Conservation (phyloP, 2,113 vertebrate species). For the Centropus unirufus region DNA sequence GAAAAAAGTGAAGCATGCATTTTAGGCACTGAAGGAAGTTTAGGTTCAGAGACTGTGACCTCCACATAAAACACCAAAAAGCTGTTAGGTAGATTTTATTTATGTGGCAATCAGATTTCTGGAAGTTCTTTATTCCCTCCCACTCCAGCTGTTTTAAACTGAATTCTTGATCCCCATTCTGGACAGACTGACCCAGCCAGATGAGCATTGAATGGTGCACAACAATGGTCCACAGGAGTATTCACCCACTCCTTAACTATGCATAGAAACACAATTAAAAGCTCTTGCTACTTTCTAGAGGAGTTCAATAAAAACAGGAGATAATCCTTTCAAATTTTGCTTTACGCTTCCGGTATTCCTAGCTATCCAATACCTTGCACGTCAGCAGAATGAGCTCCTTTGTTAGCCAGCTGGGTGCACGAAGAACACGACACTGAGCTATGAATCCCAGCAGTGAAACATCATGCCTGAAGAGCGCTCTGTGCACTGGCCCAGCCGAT, state of each 20-base stretch:
- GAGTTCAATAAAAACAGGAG: background rate
- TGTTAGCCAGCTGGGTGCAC: background rate
- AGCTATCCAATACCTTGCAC: background rate
- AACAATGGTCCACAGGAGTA: background rate
- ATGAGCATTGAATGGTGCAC: background rate
- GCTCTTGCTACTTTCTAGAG: background rate
- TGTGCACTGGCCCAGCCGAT: rapidly evolving
- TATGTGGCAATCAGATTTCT: background rate
- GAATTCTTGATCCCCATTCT: background rate
- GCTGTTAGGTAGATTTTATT: background rate
- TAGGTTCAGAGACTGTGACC: background rate
- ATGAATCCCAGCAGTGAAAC: background rate
- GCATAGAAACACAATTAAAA: background rate
- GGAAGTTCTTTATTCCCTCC: background rate
- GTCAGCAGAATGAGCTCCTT: background rate
- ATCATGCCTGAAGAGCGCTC: background rate
- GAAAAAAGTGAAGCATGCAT: background rate
- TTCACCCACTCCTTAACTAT: background rate
- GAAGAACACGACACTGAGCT: background rate
- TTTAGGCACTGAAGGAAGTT: background rate
- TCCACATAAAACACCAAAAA: background rate
- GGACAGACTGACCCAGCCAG: background rate
- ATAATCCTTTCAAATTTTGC: background rate
- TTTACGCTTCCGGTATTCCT: background rate
- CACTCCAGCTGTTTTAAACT: background rate